Conservation (phyloP, 2,113 vertebrate species). For the Centropristis striata region DNA sequence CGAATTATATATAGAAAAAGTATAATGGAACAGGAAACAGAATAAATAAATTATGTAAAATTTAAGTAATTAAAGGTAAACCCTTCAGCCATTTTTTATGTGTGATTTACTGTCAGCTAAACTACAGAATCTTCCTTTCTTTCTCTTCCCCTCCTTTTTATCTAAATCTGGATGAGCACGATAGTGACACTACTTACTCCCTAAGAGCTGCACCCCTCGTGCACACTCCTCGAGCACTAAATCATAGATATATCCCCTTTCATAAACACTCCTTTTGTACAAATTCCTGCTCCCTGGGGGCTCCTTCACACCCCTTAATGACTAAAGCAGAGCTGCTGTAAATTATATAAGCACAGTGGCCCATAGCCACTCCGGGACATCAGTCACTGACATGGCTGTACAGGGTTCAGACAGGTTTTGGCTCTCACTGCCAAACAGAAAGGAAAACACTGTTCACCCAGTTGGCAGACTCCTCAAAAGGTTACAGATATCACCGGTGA, state of each 20-base stretch:
- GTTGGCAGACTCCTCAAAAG: conserved; percentile 65
- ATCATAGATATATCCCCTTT: conserved; percentile 86
- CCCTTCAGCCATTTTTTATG: not conserved
- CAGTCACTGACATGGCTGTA: conserved; percentile 88
- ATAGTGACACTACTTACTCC: conserved; percentile 2
- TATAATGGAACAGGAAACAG: not conserved
- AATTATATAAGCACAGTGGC: conserved; percentile 88
- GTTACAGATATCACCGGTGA: conserved; percentile 63
- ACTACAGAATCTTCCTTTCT: not conserved
- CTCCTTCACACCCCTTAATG: conserved; percentile 93
- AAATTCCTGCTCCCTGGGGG: conserved; percentile 86
- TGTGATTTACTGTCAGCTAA: not conserved
- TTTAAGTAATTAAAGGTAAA: not conserved
- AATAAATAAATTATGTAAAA: not conserved
- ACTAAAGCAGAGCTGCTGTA: conserved; percentile 92
- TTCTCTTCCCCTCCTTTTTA: not conserved
- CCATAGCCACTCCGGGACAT: conserved; percentile 88
- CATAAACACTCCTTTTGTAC: conserved; percentile 82
- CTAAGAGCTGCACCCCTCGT: not conserved
- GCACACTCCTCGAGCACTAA: conserved; percentile 85
- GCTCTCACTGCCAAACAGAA: conserved; percentile 52
- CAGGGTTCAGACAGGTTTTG: conserved; percentile 66
- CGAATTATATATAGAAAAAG: not conserved
- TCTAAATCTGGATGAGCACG: conserved; percentile 14
- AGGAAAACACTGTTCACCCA: conserved; percentile 62